Evolutionary conservation across 1,140 invertebrate species (phyloP), one percentile per base, ranked within the genome.

Genomic region (Dolichoris vasculosae): DNA sequence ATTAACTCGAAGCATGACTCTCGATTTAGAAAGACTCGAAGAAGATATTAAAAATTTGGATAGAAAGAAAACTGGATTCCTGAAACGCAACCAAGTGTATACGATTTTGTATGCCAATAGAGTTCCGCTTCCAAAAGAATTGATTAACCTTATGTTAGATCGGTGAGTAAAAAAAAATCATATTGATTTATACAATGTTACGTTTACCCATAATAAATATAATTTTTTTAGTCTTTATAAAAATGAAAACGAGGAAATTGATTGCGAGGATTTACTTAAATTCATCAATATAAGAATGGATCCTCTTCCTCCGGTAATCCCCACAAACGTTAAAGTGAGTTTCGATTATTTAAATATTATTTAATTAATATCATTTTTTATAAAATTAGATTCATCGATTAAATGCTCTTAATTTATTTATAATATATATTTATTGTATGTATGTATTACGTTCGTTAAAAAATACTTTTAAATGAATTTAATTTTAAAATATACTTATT

Each of bases 1-100:
- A 84, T 86, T 97, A 43, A 95, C 95, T n/a, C 94, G 96, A 4
- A 92, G 93, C 6, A 88, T 97, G 1, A 97, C 96, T 95, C 94
- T 96, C 87, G 95, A 96, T 77, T 92, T 95, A 11, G 94, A 95
- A 11, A 93, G 96, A 8, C 88, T 97, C 0, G 91, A 93, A 63
- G 96, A 96, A 89, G 95, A 95, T 84, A 93, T 97, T 48, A 87
- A 93, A 48, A 94, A 96, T 87, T 94, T 94, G 17, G 96, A 97
- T 89, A 93, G 94, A 48, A 84, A 90, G 0, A 94, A 92, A 86
- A 93, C 90, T 17, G 96, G 96, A 63, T 94, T 93, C 59, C 89
- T 97, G 26, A 82, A 92, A 0, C 92, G 92, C 32, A 88, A 94
- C 13, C 93, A 95, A 32, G 87, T 96, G 17, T 94, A 96, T 23